Conservation (phyloP, 2,888 invertebrate species). For the Alsophila aescularia region DNA sequence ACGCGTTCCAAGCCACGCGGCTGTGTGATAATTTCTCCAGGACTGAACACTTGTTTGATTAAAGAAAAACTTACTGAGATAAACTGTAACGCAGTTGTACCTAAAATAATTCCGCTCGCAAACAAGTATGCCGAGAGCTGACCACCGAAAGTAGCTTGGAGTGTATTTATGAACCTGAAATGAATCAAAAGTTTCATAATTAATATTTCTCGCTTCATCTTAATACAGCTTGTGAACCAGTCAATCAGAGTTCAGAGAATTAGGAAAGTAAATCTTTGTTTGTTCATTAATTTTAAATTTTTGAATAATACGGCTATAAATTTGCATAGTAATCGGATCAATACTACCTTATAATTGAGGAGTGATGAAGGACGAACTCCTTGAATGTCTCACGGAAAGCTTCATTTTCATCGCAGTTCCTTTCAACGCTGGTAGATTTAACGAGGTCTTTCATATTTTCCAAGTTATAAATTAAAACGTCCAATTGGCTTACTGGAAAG, state of each 20-base stretch:
- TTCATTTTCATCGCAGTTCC: slow-evolving; percentile 50
- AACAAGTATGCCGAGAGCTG: slow-evolving; percentile 50
- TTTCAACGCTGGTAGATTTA: slow-evolving; percentile 46
- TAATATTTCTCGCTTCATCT: slow-evolving; percentile 3
- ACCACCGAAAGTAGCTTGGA: slow-evolving; percentile 51
- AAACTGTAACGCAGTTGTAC: slow-evolving; percentile 60
- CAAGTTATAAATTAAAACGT: slow-evolving; percentile 63
- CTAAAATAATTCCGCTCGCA: slow-evolving; percentile 47
- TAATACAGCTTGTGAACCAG: slow-evolving; percentile 19
- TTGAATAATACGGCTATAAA: slow-evolving; percentile 15
- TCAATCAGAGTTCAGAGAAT: slow-evolving; percentile 22
- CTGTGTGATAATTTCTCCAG: too few relatives aligned
- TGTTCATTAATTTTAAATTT: slow-evolving; percentile 16
- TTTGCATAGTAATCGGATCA: slow-evolving; percentile 27
- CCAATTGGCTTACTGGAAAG: slow-evolving; percentile 62
- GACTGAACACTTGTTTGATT: too few relatives aligned
- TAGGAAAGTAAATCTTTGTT: slow-evolving; percentile 21
- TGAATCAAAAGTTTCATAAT: not conserved
- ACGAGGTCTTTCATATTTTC: slow-evolving; percentile 60
- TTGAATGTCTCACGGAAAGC: slow-evolving; percentile 55
- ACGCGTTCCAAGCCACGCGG: too few relatives aligned
- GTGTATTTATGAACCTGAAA: slow-evolving; percentile 49
- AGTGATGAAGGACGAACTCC: slow-evolving; percentile 49
- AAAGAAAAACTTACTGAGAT: slow-evolving; percentile 49
- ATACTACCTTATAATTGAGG: slow-evolving; percentile 52